Evolutionary conservation across 1,140 invertebrate genomes (phyloP).

Genomic region (Aphelinus atriplicis): DNA sequence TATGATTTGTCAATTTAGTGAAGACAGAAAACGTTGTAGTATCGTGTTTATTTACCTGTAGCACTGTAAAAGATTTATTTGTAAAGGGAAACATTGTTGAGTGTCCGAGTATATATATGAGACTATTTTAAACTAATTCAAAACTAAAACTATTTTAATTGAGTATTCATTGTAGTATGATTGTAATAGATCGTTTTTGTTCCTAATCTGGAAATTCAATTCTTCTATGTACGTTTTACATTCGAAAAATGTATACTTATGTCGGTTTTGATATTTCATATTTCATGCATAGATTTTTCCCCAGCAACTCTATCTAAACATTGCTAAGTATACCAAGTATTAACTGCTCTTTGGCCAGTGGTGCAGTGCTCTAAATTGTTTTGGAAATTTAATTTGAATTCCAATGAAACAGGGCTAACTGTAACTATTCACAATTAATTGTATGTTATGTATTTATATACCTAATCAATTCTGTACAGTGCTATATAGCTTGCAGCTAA

Average conservation of each 20-base stretch:
- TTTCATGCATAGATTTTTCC: constrained; percentile 11
- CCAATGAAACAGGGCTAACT: constrained; percentile 8
- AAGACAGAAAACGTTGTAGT: constrained; percentile 18
- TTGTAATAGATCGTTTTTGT: not conserved
- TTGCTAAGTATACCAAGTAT: not conserved
- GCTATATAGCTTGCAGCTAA: constrained; percentile 32
- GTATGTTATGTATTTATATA: constrained; percentile 2
- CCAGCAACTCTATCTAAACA: constrained; percentile 21
- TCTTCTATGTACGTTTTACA: not conserved
- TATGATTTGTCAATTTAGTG: constrained; percentile 3
- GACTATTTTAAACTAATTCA: too few species aligned
- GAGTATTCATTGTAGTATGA: constrained; percentile 18
- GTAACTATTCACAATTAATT: constrained; percentile 20
- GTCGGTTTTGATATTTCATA: constrained; percentile 10
- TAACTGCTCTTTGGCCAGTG: constrained; percentile 44
- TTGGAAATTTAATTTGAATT: constrained; percentile 9
- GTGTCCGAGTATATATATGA: not conserved
- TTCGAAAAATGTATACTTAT: constrained; percentile 27
- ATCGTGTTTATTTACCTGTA: constrained; percentile 10
- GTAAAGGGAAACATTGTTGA: constrained; percentile 7
- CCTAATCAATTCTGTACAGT: constrained; percentile 32
- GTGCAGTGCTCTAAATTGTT: constrained; percentile 48
- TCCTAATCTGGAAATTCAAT: not conserved
- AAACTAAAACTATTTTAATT: constrained; percentile 10
- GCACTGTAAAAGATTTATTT: constrained; percentile 27